These are phyloP conservation scores for Folsomia manolachei DNA, from an alignment of 2,888 invertebrate genomes.

Conservation along the genomic window DNA sequence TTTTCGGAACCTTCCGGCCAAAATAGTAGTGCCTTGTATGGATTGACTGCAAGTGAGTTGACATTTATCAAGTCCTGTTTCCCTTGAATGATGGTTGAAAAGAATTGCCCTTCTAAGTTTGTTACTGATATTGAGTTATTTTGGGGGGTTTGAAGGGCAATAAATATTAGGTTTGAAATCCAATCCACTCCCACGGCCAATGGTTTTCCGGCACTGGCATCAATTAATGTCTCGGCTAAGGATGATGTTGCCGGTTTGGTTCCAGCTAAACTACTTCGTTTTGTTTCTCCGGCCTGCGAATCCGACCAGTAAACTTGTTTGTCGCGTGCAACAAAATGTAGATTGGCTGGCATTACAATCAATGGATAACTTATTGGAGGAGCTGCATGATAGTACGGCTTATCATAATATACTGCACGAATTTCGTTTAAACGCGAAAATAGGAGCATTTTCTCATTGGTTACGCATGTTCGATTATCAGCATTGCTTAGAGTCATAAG, in stretches of 20 bases:
- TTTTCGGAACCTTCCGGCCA: conserved; percentile 63
- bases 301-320: conserved; percentile 44
- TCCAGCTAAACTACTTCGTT: conserved; percentile 64
- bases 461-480: conserved; percentile 61
- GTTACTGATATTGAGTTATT: conserved; percentile 65
- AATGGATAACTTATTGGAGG: conserved; percentile 74
- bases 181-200: conserved; percentile 78
- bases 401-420: conserved; percentile 74
- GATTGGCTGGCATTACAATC: conserved; percentile 67
- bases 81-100: conserved; percentile 55
- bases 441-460: conserved; percentile 74
- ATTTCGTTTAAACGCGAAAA: conserved; percentile 74
- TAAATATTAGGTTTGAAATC: conserved; percentile 72
- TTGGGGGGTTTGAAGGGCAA: conserved; percentile 62
- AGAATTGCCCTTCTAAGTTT: conserved; percentile 70
- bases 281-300: conserved; percentile 68
- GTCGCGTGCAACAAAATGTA: conserved; percentile 63
- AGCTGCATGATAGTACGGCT: conserved; percentile 71
- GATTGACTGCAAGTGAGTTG: conserved; percentile 69
- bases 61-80: conserved; percentile 54
- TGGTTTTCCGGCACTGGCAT: conserved; percentile 65
- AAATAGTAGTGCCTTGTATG: conserved; percentile 61
- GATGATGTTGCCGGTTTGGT: too few relatives aligned
- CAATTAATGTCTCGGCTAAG: conserved; percentile 71
- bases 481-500: conserved; percentile 72